Conservation (phyloP, 2,113 vertebrate genomes). For the Copsychus sechellarum region DNA sequence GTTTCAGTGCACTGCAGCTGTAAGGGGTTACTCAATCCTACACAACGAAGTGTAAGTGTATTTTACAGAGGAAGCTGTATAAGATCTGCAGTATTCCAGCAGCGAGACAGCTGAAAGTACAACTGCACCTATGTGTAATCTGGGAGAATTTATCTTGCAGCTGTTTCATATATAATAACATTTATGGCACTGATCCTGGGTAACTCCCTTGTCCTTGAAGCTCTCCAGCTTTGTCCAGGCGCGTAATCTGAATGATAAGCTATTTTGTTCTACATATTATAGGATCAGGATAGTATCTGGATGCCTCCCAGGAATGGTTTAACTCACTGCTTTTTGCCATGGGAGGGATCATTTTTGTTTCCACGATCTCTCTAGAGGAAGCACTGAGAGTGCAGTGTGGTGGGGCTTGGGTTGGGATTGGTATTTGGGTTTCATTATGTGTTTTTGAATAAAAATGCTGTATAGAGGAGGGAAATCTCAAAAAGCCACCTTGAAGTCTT, state of each 20-base stretch:
- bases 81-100: neutral
- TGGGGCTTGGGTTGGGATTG: neutral
- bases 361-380: neutral
- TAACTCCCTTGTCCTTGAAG: conserved; percentile 35
- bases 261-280: conserved; percentile 18
- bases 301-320: conserved; percentile 22
- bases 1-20: neutral
- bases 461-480: neutral
- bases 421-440: neutral
- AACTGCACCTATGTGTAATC: conserved; percentile 31
- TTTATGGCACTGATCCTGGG: neutral
- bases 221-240: conserved; percentile 18
- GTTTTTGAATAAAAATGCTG: neutral
- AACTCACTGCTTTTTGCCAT: neutral
- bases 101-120: conserved; percentile 24
- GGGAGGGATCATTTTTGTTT: conserved; percentile 16
- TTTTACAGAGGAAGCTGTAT: neutral
- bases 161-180: conserved; percentile 42
- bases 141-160: conserved; percentile 36
- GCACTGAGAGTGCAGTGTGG: neutral
- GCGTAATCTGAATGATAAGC: conserved; percentile 26
- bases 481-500: neutral
- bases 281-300: conserved; percentile 6
- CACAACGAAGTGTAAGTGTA: neutral
- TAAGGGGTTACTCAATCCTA: neutral